A percentile compares a stretch with the other conserved stretches of the same genome.
Evolutionary conservation across 2,888 invertebrate genomes (phyloP).

Genomic region (Chaitophorus viminalis): DNA sequence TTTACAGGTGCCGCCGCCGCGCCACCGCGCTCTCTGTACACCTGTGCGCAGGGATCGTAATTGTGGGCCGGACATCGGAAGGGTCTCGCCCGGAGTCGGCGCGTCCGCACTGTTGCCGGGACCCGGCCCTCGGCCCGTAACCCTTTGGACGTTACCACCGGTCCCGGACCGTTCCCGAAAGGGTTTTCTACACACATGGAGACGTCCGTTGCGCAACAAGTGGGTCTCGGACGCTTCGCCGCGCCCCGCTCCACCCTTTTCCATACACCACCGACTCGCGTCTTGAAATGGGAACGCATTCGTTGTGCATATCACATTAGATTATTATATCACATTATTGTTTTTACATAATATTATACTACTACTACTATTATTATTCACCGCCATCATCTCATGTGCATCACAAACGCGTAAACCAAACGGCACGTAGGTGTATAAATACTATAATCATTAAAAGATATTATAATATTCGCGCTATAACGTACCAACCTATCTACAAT

Average conservation of each 20-base stretch:
- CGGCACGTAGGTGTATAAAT: background rate
- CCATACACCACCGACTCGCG: constrained; percentile 15
- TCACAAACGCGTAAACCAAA: background rate
- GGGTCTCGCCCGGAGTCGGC: constrained; percentile 12
- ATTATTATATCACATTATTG: constrained; percentile 30
- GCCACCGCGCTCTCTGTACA: constrained; percentile 25
- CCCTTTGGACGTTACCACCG: constrained; percentile 4
- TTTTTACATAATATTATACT: background rate
- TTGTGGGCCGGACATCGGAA: constrained; percentile 16
- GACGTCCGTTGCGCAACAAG: constrained; percentile 53
- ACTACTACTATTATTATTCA: constrained; percentile 21
- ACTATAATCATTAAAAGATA: too few species aligned
- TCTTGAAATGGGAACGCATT: constrained; percentile 30
- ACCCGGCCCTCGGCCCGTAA: constrained; percentile 17
- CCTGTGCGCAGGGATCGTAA: constrained; percentile 61
- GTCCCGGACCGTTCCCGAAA: constrained; percentile 35
- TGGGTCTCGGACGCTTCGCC: constrained; percentile 63
- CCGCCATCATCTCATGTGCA: background rate
- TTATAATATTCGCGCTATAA: background rate
- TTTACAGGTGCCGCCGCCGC: constrained; percentile 61
- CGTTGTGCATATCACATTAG: background rate
- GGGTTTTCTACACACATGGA: constrained; percentile 61
- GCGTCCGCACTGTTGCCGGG: constrained; percentile 33
- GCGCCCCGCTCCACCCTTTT: constrained; percentile 57
- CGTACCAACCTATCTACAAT: too few species aligned